A percentile compares a stretch with the other conserved stretches of the same genome.
Evolutionary conservation across 2,113 vertebrate genomes (phyloP).

Genomic region (Caloenas nicobarica): DNA sequence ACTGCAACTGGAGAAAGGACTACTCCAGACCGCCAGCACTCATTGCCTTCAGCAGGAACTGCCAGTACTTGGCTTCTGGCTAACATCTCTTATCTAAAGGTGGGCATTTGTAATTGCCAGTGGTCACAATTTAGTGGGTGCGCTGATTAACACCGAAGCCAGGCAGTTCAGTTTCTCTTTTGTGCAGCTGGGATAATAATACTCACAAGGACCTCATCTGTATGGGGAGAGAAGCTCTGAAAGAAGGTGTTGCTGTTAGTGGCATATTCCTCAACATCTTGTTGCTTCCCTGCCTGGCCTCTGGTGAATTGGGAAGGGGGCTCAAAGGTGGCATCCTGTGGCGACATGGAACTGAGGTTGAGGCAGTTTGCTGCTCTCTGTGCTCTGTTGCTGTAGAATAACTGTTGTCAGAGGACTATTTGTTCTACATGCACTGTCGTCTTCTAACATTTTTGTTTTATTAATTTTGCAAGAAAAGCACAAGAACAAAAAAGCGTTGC

Average conservation of each 20-base stretch:
- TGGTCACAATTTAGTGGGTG: neutral
- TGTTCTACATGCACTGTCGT: neutral
- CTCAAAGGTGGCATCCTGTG: neutral
- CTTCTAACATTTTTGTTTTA: conserved; percentile 20
- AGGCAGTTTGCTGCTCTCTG: neutral
- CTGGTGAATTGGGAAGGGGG: neutral
- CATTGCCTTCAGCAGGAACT: neutral
- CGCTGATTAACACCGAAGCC: neutral
- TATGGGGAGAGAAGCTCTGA: neutral
- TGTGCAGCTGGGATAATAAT: neutral
- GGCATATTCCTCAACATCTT: neutral
- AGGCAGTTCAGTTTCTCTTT: neutral
- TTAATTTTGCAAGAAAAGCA: conserved; percentile 46
- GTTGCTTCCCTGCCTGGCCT: neutral
- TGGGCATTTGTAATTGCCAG: neutral
- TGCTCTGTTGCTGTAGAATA: neutral
- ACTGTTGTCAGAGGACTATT: neutral
- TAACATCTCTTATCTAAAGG: neutral
- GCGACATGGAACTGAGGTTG: neutral
- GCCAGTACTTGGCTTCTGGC: neutral
- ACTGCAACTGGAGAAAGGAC: neutral
- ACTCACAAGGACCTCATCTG: neutral
- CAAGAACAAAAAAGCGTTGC: neutral
- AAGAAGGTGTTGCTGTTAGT: neutral
- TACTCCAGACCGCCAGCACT: neutral